Conservation (phyloP, 1,140 invertebrate genomes). For the Drosophila prosaltans region DNA sequence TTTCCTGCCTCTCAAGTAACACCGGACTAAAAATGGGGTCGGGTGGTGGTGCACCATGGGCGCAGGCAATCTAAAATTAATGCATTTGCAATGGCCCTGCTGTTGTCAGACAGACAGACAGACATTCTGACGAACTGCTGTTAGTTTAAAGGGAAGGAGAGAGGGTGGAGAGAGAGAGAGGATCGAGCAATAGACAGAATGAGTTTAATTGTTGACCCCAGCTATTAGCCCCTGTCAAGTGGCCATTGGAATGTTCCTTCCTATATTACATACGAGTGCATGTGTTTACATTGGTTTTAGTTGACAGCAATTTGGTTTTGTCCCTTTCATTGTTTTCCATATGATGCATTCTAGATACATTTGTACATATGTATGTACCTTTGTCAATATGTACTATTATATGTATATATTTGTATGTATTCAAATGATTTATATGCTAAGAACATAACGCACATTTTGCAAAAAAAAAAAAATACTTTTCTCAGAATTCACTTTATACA, state of each 20-base stretch:
- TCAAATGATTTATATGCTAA: slow-evolving; percentile 59
- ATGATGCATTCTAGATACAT: too few relatives aligned
- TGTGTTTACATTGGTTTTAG: slow-evolving; percentile 31
- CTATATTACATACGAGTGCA: not conserved
- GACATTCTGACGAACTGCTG: slow-evolving; percentile 28
- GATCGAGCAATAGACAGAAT: slow-evolving; percentile 52
- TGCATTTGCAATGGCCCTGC: slow-evolving; percentile 66
- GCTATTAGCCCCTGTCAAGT: slow-evolving; percentile 78
- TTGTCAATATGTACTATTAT: slow-evolving; percentile 43
- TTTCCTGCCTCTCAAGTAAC: slow-evolving; percentile 27
- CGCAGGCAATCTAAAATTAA: slow-evolving; percentile 71
- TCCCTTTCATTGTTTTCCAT: not conserved
- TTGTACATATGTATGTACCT: slow-evolving; percentile 29
- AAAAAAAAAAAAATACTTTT: slow-evolving; percentile 25
- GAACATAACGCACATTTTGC: slow-evolving; percentile 56
- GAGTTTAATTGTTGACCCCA: slow-evolving; percentile 80
- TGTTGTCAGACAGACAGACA: slow-evolving; percentile 48
- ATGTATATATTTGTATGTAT: slow-evolving; percentile 14
- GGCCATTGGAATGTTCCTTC: slow-evolving; percentile 21
- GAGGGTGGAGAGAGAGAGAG: slow-evolving; percentile 2
- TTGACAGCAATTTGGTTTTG: slow-evolving; percentile 42
- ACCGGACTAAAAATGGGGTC: not conserved
- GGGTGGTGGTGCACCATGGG: slow-evolving; percentile 7
- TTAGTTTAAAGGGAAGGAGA: slow-evolving; percentile 1
- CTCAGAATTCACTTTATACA: slow-evolving; percentile 50